phyloP scores from a whole-genome alignment of 2,113 vertebrate genomes.

The Cyanoliseus patagonus region DNA sequence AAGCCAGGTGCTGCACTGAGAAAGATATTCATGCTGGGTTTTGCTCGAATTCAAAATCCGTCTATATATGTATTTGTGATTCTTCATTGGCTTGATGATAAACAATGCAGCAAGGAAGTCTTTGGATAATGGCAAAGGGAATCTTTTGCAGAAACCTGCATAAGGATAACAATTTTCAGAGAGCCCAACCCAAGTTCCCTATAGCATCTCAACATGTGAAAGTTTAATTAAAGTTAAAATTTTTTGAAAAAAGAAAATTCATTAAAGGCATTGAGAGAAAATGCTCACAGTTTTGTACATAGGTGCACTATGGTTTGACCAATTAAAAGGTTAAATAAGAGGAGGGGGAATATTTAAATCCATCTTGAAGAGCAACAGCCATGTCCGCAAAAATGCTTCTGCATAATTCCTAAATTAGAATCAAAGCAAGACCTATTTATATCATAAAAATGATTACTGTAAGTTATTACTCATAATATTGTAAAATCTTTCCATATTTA shows the following conservation, averaged over 20 bases:
- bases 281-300: not conserved
- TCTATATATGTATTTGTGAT: not conserved
- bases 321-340: not conserved
- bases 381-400: not conserved
- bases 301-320: not conserved
- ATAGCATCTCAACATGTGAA: not conserved
- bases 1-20: not conserved
- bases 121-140: not conserved
- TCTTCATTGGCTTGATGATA: not conserved
- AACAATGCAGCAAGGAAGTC: not conserved
- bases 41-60: not conserved
- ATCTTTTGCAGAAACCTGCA: not conserved
- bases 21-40: not conserved
- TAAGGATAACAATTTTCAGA: not conserved
- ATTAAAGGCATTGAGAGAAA: not conserved
- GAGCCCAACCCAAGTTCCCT: not conserved
- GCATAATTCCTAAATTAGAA: not conserved
- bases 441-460: not conserved
- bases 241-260: not conserved
- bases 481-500: not conserved
- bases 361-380: not conserved
- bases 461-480: not conserved
- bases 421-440: not conserved
- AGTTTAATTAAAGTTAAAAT: not conserved
- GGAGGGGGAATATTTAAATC: not conserved